These are phyloP conservation scores for Pterocles gutturalis DNA, from an alignment of 2,113 vertebrate species.

Conservation along the genomic window DNA sequence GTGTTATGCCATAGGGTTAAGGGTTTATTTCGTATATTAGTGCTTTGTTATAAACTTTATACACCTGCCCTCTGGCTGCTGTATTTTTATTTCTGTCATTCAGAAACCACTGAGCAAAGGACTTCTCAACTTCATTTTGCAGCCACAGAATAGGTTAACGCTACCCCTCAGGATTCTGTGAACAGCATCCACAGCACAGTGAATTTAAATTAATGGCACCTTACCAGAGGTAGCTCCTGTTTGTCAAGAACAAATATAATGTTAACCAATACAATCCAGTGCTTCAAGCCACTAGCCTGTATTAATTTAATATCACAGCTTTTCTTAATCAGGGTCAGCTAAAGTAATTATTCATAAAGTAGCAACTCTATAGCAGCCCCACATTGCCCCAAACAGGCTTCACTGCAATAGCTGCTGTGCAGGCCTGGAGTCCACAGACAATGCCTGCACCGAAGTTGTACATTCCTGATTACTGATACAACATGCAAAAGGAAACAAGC, in stretches of 20 bases:
- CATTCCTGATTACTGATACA: background rate
- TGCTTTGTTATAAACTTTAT: conserved; percentile 25
- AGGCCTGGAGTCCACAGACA: background rate
- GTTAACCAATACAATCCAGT: background rate
- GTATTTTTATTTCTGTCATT: conserved; percentile 40
- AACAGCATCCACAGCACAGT: background rate
- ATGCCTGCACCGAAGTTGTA: fast-evolving
- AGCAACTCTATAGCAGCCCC: background rate
- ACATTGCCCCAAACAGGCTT: background rate
- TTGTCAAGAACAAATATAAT: background rate
- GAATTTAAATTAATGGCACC: background rate
- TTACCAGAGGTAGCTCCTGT: background rate
- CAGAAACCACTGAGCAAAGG: background rate
- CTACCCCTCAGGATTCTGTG: background rate
- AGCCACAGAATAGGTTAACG: background rate
- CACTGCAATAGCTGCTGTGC: background rate
- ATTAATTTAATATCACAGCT: background rate
- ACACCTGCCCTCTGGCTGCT: conserved; percentile 19
- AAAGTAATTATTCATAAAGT: background rate
- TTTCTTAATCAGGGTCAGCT: background rate
- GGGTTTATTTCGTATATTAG: conserved; percentile 42
- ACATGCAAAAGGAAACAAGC: background rate
- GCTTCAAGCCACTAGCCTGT: background rate
- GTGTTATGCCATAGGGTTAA: conserved; percentile 6
- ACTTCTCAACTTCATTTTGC: background rate